Percentiles rank a stretch among this genome's conserved stretches.
Conservation (phyloP, 2,797 vertebrate genomes). For the Pipistrellus kuhlii region DNA sequence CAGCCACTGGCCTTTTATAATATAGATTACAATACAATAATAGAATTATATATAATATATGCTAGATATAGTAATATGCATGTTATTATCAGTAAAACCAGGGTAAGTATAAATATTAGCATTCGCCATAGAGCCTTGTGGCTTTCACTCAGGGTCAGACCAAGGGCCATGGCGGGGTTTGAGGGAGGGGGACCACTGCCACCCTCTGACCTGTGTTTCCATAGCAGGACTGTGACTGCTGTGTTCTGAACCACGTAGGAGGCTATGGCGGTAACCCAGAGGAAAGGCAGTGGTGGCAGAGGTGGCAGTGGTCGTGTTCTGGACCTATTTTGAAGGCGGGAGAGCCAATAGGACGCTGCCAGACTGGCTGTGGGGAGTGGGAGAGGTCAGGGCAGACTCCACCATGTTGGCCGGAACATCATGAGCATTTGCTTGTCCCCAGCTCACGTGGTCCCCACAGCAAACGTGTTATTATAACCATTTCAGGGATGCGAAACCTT, state of each 20-base stretch:
- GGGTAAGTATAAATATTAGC: neutral
- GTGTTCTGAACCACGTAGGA: neutral
- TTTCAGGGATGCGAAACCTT: neutral
- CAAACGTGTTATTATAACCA: neutral
- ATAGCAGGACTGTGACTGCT: neutral
- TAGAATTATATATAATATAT: neutral
- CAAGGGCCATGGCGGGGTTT: neutral
- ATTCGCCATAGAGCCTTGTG: neutral
- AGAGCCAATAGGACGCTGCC: accelerated
- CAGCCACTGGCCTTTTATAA: too few species aligned
- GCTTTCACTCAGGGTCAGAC: neutral
- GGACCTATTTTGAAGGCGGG: neutral
- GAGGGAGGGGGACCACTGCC: neutral
- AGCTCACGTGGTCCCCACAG: neutral
- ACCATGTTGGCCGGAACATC: accelerated
- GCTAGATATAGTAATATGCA: neutral
- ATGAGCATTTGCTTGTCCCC: neutral
- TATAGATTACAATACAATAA: neutral
- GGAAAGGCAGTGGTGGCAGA: neutral
- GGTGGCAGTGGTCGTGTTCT: neutral
- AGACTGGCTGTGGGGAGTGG: neutral
- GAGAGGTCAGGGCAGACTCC: neutral
- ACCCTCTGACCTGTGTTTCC: neutral
- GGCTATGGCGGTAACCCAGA: neutral
- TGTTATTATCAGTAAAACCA: neutral